A percentile compares a stretch with the other conserved stretches of the same genome.
phyloP scores from a whole-genome alignment of 1,140 invertebrate genomes.

The Nixonia krombeini region DNA sequence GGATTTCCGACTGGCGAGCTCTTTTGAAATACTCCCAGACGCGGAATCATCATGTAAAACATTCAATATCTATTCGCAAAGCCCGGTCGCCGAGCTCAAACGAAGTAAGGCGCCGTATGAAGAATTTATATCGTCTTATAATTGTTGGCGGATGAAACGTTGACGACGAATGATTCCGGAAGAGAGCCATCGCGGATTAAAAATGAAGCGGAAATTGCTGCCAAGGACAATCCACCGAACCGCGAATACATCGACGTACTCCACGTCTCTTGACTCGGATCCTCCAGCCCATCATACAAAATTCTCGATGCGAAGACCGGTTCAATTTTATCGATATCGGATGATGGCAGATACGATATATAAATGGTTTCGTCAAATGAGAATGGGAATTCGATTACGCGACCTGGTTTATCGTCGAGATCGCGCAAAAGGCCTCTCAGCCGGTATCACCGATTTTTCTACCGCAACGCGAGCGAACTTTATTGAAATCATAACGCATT shows the following conservation, averaged over 20 bases:
- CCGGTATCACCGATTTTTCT: slow-evolving; percentile 56
- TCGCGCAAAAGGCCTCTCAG: slow-evolving; percentile 43
- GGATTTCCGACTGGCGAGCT: background rate
- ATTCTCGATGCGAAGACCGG: slow-evolving; percentile 36
- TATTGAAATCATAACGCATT: slow-evolving; percentile 68
- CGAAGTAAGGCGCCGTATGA: too few relatives aligned
- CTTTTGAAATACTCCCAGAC: background rate
- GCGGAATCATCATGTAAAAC: slow-evolving; percentile 3
- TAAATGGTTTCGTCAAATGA: slow-evolving; percentile 41
- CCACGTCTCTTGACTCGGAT: slow-evolving; percentile 16
- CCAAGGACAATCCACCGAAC: too few relatives aligned
- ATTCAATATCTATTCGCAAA: slow-evolving; percentile 6
- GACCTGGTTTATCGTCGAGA: slow-evolving; percentile 56
- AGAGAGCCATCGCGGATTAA: slow-evolving; percentile 24
- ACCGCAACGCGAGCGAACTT: slow-evolving; percentile 51
- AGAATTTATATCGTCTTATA: too few relatives aligned
- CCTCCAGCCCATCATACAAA: slow-evolving; percentile 16
- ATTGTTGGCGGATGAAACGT: too few relatives aligned
- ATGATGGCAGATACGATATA: slow-evolving; percentile 30
- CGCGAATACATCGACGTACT: background rate
- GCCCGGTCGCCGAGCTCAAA: too few relatives aligned
- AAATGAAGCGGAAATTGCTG: too few relatives aligned
- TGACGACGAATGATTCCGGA: too few relatives aligned
- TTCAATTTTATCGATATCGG: slow-evolving; percentile 44
- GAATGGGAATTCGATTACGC: slow-evolving; percentile 53